phyloP scores from a whole-genome alignment of 2,888 invertebrate species.

The Gasteruption jaculator region DNA sequence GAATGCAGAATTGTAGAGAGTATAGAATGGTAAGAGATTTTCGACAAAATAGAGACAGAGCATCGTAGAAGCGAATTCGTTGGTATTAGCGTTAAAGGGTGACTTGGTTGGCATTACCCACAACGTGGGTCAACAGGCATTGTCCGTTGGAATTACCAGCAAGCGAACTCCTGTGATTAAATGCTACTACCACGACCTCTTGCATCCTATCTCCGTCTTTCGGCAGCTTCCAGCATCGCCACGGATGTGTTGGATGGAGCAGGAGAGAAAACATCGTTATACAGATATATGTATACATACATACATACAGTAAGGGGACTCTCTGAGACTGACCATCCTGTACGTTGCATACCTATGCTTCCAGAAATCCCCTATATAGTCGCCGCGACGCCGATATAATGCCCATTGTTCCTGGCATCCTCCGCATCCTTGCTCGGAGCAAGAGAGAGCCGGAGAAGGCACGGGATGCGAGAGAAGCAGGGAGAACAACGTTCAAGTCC shows the following conservation, averaged over 20 bases:
- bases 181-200: slow-evolving; percentile 20
- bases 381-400: slow-evolving; percentile 27
- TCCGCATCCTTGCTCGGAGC: slow-evolving; percentile 33
- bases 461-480: too few species aligned
- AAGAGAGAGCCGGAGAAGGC: too few species aligned
- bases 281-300: too few species aligned
- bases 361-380: slow-evolving; percentile 20
- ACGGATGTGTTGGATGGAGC: too few species aligned
- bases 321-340: slow-evolving; percentile 8
- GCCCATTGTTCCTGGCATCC: slow-evolving; percentile 38
- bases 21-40: too few species aligned
- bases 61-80: slow-evolving; percentile 24
- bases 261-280: slow-evolving; percentile 9
- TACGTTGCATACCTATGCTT: slow-evolving; percentile 31
- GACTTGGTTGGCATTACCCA: background rate
- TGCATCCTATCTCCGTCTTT: slow-evolving; percentile 10
- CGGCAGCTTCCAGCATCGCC: slow-evolving; percentile 4
- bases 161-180: slow-evolving; percentile 33
- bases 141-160: slow-evolving; percentile 36
- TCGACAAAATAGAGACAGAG: slow-evolving; percentile 9
- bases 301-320: too few species aligned
- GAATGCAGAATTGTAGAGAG: too few species aligned
- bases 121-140: slow-evolving; percentile 31
- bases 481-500: too few species aligned
- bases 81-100: background rate